Evolutionary conservation across 2,888 invertebrate genomes (phyloP).

Genomic region (Frankliniella intonsa): DNA sequence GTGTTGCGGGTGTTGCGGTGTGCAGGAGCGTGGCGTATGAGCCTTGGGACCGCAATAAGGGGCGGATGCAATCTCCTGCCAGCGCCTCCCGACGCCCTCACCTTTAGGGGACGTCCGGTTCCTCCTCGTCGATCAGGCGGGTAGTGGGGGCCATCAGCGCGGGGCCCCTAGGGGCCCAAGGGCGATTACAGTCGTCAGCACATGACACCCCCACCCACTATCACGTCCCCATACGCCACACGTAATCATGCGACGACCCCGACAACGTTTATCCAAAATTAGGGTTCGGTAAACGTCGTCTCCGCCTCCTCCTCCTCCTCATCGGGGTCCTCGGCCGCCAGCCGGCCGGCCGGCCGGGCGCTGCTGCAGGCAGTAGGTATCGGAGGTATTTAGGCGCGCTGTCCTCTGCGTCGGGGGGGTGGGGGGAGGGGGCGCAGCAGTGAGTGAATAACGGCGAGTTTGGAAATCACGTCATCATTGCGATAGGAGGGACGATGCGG

Average conservation of each 20-base stretch:
- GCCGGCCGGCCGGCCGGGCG: no score
- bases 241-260: background rate
- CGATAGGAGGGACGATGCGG: no score
- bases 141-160: background rate
- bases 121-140: background rate
- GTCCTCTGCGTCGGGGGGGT: no score
- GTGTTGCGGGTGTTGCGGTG: no score
- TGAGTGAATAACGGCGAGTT: no score
- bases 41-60: no score
- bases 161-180: background rate
- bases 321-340: background rate
- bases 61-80: background rate
- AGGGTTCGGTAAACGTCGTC: slow-evolving; percentile 21
- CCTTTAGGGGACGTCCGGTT: slow-evolving; percentile 13
- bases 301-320: background rate
- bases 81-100: background rate
- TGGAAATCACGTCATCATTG: no score
- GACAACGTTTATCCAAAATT: slow-evolving; percentile 18
- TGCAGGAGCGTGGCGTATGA: no score
- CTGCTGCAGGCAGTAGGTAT: no score
- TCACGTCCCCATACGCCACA: slow-evolving; percentile 23
- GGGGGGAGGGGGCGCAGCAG: no score
- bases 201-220: slow-evolving; percentile 23
- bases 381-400: no score
- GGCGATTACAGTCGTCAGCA: slow-evolving; percentile 21